phyloP scores from a whole-genome alignment of 1,140 invertebrate genomes.

The Holotrichia oblita region DNA sequence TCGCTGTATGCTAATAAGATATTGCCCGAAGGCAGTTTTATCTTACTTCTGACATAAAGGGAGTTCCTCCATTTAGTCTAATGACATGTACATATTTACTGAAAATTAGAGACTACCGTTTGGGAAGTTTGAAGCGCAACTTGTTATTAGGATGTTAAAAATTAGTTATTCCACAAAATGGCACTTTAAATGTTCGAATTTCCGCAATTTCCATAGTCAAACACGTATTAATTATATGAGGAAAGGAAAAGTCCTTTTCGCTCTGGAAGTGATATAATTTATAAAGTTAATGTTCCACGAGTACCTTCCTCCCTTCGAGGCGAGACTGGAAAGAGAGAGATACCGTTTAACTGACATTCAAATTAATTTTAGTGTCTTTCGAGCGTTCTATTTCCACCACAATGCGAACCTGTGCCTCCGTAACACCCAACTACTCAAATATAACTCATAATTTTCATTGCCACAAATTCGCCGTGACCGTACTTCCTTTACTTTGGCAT shows the following conservation, averaged over 20 bases:
- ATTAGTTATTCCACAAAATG: neutral
- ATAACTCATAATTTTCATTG: constrained; percentile 46
- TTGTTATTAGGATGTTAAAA: neutral
- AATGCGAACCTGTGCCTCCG: constrained; percentile 33
- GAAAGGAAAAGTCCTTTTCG: constrained; percentile 5
- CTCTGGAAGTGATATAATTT: constrained; percentile 13
- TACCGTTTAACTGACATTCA: constrained; percentile 19
- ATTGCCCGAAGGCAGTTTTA: too few species aligned
- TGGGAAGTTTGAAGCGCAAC: neutral
- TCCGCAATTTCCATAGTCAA: constrained; percentile 10
- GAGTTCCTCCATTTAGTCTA: too few species aligned
- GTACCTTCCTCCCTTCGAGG: neutral
- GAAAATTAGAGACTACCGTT: neutral
- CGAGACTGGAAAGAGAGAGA: neutral
- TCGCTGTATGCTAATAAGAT: too few species aligned
- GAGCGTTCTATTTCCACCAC: constrained; percentile 42
- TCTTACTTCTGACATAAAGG: too few species aligned
- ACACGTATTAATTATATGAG: neutral
- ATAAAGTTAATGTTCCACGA: constrained; percentile 7
- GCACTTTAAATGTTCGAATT: constrained; percentile 13
- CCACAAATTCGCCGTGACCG: constrained; percentile 49
- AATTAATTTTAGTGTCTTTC: constrained; percentile 38
- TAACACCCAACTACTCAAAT: constrained; percentile 47
- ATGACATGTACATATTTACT: neutral
- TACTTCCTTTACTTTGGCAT: constrained; percentile 47